Base-by-base conservation (phyloP, 2,797 vertebrate species). In the Notolabrus celidotus region DNA sequence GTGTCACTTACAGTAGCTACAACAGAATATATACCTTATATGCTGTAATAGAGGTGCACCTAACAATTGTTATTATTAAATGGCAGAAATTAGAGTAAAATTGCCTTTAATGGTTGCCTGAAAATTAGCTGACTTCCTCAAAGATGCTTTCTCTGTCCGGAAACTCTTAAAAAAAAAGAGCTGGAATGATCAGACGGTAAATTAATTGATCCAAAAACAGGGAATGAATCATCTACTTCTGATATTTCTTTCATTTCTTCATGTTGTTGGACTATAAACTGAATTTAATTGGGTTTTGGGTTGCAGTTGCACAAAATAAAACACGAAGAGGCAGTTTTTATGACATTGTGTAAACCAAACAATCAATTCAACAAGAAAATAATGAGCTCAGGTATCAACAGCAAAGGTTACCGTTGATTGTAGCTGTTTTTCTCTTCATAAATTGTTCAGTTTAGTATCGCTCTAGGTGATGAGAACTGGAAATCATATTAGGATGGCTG, bases 1-100 rank as follows among this genome's bases (percentile, higher is more conserved):
- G n/a, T 52, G 50, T 68, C 64, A 53, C 39, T 55, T 50, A n/a
- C n/a, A n/a, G n/a, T n/a, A 51, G 49, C 29, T 10, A 3, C 6
- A 55, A 20, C 12, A 61, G 23, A 27, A 25, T 11, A 23, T 29
- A 10, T 29, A 54, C 15, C 10, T 46, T 57, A 16, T 11, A 46
- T 16, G 45, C 16, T 14, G 3, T 22, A 9, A 51, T 3, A 54
- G 3, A 64, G 8, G 9, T 50, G 23, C 16, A 39, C 8, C 10
- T 38, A 46, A 25, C n/a, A 19, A 20, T n/a, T 15, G 17, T 36
- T 11, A 20, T 3, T 2, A 27, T 25, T 14, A 56, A 74, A 60
- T 25, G 29, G 9, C 52, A 63, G 20, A 19, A 31, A 19, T 49
- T 16, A n/a, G 11, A 58, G n/a, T 43, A 50, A 38, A 42, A 23